phyloP scores from a whole-genome alignment of 1,140 invertebrate genomes.

The Scaptomyza hsui region DNA sequence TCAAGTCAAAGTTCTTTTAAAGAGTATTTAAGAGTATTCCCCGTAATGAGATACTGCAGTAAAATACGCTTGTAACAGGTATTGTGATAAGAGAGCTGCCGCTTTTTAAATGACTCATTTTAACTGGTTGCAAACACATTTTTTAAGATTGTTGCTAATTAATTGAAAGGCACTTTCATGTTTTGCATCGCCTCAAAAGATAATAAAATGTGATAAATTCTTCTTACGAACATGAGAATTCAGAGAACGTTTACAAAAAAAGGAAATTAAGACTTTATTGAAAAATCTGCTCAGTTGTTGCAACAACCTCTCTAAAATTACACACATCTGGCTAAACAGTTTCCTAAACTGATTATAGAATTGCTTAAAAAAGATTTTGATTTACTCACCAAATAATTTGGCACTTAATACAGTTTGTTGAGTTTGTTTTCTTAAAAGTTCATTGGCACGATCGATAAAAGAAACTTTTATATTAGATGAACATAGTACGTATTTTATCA shows the following conservation, averaged over 20 bases:
- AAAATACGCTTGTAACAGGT: not conserved
- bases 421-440: slow-evolving; percentile 13
- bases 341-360: slow-evolving; percentile 15
- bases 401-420: slow-evolving; percentile 2
- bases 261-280: slow-evolving; percentile 15
- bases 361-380: slow-evolving; percentile 18
- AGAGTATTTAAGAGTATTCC: too few species aligned
- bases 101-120: not conserved
- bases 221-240: slow-evolving; percentile 17
- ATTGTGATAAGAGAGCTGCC: not conserved
- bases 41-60: not conserved
- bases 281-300: slow-evolving; percentile 26
- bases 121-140: not conserved
- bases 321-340: slow-evolving; percentile 32
- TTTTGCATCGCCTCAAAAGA: not conserved
- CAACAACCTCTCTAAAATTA: not conserved
- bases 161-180: not conserved
- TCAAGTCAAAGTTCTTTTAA: too few species aligned
- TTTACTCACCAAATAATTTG: slow-evolving; percentile 14
- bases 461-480: not conserved
- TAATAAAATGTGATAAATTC: slow-evolving; percentile 19
- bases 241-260: slow-evolving; percentile 2
- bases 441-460: slow-evolving; percentile 18
- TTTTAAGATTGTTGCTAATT: not conserved
- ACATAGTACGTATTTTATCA: not conserved